Evolutionary conservation across 2,888 invertebrate species (phyloP).

Genomic region (Cephus pygmeus): DNA sequence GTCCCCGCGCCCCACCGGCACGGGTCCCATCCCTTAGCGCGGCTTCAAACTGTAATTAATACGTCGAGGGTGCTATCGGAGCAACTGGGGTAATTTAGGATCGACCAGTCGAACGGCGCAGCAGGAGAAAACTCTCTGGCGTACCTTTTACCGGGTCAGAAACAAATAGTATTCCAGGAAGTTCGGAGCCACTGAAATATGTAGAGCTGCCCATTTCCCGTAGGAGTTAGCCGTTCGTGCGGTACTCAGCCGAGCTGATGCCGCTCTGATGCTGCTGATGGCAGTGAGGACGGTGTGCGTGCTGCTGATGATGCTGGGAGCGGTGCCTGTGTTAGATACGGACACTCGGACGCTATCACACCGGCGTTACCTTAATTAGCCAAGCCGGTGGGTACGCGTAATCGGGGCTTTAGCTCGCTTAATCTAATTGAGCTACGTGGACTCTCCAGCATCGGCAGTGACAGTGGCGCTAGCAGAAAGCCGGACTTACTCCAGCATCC

Average conservation of each 20-base stretch:
- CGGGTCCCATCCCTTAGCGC: background rate
- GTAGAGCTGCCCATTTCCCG: background rate
- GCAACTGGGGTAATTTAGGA: constrained; percentile 19
- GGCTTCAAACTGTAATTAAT: constrained; percentile 55
- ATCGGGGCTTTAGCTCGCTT: background rate
- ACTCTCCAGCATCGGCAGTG: background rate
- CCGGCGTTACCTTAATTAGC: background rate
- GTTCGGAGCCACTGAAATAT: background rate
- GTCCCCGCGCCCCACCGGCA: background rate
- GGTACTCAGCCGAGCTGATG: background rate
- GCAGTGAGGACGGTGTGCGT: background rate
- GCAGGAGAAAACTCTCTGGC: constrained; percentile 1
- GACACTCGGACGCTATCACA: background rate
- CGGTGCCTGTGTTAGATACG: background rate
- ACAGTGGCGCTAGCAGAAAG: background rate
- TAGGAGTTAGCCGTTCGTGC: background rate
- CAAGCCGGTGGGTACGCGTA: background rate
- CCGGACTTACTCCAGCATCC: background rate
- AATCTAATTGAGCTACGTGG: background rate
- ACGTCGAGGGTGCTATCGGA: constrained; percentile 32
- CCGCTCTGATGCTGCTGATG: too few relatives aligned
- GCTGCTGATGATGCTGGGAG: background rate
- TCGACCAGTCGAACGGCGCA: background rate
- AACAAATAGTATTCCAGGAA: background rate
- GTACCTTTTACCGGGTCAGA: background rate